Conservation (phyloP, 2,113 vertebrate species). For the Archocentrus centrarchus region DNA sequence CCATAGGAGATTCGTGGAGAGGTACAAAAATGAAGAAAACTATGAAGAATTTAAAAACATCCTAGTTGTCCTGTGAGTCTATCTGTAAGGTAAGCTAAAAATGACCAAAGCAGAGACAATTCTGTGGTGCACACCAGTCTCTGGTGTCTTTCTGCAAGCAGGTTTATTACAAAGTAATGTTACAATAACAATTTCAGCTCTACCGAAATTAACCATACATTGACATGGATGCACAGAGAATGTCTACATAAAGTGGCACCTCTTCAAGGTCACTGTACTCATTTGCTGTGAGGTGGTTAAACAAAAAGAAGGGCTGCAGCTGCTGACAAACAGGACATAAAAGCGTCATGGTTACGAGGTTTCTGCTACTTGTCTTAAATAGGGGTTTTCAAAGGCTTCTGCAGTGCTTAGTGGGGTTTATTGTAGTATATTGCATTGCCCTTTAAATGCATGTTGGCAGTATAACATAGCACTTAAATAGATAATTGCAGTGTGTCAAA, state of each 20-base stretch:
- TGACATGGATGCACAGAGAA: slow-evolving; percentile 87
- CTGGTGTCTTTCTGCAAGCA: slow-evolving; percentile 91
- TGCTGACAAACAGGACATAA: slow-evolving; percentile 72
- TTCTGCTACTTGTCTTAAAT: slow-evolving; percentile 70
- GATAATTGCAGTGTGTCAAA: slow-evolving; percentile 79
- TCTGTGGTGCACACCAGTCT: slow-evolving; percentile 40
- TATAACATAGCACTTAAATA: slow-evolving; percentile 83
- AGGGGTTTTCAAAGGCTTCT: slow-evolving; percentile 68
- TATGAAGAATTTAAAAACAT: neutral
- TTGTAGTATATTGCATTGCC: slow-evolving; percentile 80
- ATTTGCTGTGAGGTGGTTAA: slow-evolving; percentile 78
- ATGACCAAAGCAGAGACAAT: slow-evolving; percentile 25
- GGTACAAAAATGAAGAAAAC: neutral
- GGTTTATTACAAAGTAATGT: slow-evolving; percentile 96
- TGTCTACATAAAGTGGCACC: slow-evolving; percentile 82
- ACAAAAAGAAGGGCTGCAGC: slow-evolving; percentile 71
- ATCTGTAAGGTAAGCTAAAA: neutral
- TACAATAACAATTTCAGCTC: slow-evolving; percentile 92
- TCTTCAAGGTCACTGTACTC: slow-evolving; percentile 81
- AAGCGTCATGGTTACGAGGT: slow-evolving; percentile 64
- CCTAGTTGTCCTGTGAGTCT: no score
- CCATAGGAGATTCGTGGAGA: no score
- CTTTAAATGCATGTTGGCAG: slow-evolving; percentile 81
- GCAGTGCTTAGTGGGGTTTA: slow-evolving; percentile 75
- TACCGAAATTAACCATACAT: slow-evolving; percentile 92